Evolutionary conservation across 2,797 vertebrate species (phyloP).

Genomic region (Chlorospingus flavigularis): DNA sequence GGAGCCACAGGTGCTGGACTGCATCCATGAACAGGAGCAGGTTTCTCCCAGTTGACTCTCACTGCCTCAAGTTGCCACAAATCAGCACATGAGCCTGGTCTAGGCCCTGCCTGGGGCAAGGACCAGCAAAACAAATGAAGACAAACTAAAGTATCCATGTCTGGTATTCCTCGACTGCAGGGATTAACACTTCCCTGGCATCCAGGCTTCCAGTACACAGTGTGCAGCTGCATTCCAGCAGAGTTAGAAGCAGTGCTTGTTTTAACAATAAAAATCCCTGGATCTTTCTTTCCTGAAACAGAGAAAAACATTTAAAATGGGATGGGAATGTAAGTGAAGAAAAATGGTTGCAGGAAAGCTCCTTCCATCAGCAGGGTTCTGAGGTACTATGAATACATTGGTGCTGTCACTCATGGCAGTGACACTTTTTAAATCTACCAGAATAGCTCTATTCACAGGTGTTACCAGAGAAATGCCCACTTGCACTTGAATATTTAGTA

Average conservation of each 20-base stretch:
- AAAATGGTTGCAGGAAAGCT: not conserved
- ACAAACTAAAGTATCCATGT: not conserved
- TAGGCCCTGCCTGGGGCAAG: not conserved
- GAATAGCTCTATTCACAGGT: conserved; percentile 32
- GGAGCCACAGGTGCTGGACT: not conserved
- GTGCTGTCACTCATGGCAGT: conserved; percentile 36
- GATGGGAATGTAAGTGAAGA: not conserved
- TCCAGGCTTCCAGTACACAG: not conserved
- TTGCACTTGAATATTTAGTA: conserved; percentile 56
- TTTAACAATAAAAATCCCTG: not conserved
- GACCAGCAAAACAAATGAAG: not conserved
- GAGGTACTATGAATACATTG: not conserved
- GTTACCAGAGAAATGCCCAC: not conserved
- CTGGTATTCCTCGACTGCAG: not conserved
- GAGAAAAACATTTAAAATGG: not conserved
- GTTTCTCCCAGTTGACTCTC: not conserved
- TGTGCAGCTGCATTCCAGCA: not conserved
- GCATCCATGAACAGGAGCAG: not conserved
- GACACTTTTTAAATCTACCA: conserved; percentile 37
- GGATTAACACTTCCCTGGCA: not conserved
- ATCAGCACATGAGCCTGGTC: rapidly evolving
- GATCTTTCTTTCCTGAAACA: not conserved
- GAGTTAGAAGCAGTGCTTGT: not conserved
- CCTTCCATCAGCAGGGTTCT: conserved; percentile 11
- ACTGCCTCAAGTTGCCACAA: not conserved